Percentiles rank a stretch among this genome's conserved stretches.
Conservation (phyloP, 1,140 invertebrate species). For the Temnothorax nylanderi region DNA sequence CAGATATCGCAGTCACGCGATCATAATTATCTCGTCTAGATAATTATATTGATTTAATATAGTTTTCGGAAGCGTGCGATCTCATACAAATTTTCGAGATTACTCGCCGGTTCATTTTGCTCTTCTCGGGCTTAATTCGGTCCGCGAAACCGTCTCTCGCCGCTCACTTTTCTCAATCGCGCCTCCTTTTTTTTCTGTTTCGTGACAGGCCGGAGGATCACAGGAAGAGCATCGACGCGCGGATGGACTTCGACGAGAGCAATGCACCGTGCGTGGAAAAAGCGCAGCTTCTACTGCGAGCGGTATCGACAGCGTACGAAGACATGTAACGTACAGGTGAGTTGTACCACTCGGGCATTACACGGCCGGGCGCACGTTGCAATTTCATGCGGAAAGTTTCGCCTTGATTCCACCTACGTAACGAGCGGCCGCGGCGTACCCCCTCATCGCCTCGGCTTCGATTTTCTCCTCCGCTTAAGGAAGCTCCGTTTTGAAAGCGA, state of each 20-base stretch:
- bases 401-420: slow-evolving; percentile 64
- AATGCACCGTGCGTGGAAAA: slow-evolving; percentile 71
- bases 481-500: slow-evolving; percentile 59
- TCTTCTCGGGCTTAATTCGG: not conserved
- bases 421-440: slow-evolving; percentile 55
- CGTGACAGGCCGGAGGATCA: slow-evolving; percentile 51
- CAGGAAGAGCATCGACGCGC: not conserved
- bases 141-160: not conserved
- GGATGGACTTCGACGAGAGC: slow-evolving; percentile 68
- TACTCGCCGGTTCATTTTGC: not conserved
- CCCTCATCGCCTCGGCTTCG: slow-evolving; percentile 58
- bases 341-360: slow-evolving; percentile 54
- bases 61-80: not conserved
- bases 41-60: not conserved
- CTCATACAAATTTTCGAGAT: slow-evolving; percentile 7
- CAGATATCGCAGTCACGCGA: not conserved
- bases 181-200: slow-evolving; percentile 65
- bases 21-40: not conserved
- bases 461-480: slow-evolving; percentile 64
- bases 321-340: slow-evolving; percentile 79
- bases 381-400: slow-evolving; percentile 59
- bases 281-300: slow-evolving; percentile 72
- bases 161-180: slow-evolving; percentile 49
- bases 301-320: slow-evolving; percentile 75
- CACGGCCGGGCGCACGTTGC: slow-evolving; percentile 48